phyloP scores from a whole-genome alignment of 2,797 vertebrate genomes.

The Muscicapa striata region DNA sequence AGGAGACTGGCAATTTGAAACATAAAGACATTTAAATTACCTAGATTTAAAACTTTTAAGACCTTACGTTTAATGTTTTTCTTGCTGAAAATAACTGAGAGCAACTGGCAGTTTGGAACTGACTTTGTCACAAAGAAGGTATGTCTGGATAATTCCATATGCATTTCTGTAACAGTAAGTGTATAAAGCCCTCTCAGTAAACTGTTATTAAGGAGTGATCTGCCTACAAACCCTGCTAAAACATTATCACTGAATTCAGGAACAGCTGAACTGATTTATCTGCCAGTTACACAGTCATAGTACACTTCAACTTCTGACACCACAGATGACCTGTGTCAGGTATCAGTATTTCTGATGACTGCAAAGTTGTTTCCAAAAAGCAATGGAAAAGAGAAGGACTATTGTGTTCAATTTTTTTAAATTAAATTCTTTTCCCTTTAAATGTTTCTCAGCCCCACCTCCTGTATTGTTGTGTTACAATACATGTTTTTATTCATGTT shows the following conservation, averaged over 20 bases:
- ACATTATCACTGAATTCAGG: background rate
- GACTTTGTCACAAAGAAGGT: background rate
- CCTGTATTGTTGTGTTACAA: background rate
- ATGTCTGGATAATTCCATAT: background rate
- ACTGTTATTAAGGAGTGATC: background rate
- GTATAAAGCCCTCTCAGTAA: background rate
- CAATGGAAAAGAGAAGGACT: background rate
- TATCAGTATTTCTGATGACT: background rate
- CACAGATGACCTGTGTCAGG: background rate
- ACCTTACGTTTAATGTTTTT: conserved; percentile 4
- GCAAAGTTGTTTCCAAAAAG: background rate
- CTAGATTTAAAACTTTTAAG: conserved; percentile 51
- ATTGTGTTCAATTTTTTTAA: background rate
- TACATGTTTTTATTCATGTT: background rate
- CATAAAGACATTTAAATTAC: conserved; percentile 34
- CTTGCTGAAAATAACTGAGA: conserved; percentile 11
- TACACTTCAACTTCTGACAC: background rate
- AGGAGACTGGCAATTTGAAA: conserved; percentile 39
- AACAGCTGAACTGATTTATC: background rate
- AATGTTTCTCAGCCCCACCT: background rate
- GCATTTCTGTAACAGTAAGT: background rate
- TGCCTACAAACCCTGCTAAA: background rate
- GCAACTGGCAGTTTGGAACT: background rate
- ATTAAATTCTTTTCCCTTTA: background rate
- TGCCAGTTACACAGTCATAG: background rate